Evolutionary conservation across 2,888 invertebrate genomes (phyloP).

Genomic region (Fissipunctia ypsillon): DNA sequence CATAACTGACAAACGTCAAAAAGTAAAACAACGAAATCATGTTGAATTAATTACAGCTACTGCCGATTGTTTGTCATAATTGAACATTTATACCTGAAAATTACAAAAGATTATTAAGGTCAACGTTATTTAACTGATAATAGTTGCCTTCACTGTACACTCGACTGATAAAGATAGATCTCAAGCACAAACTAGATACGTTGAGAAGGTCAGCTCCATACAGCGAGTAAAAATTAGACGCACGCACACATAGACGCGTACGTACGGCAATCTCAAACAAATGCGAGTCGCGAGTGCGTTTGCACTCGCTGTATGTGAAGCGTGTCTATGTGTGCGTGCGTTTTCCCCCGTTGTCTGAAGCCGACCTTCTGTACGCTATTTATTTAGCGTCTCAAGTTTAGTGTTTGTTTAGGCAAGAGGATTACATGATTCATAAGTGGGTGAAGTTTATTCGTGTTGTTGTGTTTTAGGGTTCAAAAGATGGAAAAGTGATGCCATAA

Average conservation of each 20-base stretch:
- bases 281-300: neutral
- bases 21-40: slow-evolving; percentile 72
- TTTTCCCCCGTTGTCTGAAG: neutral
- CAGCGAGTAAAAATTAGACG: neutral
- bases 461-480: slow-evolving; percentile 36
- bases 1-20: slow-evolving; percentile 67
- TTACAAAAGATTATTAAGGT: slow-evolving; percentile 84
- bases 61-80: slow-evolving; percentile 49
- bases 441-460: slow-evolving; percentile 50
- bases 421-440: slow-evolving; percentile 52
- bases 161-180: slow-evolving; percentile 76
- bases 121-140: slow-evolving; percentile 83
- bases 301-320: neutral
- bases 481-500: neutral
- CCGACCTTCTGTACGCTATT: slow-evolving; percentile 14
- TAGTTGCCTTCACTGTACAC: slow-evolving; percentile 83
- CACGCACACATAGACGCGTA: neutral
- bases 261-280: neutral
- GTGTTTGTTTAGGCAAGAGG: slow-evolving; percentile 33
- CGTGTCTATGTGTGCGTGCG: slow-evolving; percentile 9
- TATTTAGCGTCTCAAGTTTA: slow-evolving; percentile 25
- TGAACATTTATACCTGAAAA: slow-evolving; percentile 79
- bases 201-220: slow-evolving; percentile 10
- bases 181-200: slow-evolving; percentile 44
- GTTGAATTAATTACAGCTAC: slow-evolving; percentile 66